Conservation (phyloP, 2,888 invertebrate species). For the Nowickia ferox region DNA sequence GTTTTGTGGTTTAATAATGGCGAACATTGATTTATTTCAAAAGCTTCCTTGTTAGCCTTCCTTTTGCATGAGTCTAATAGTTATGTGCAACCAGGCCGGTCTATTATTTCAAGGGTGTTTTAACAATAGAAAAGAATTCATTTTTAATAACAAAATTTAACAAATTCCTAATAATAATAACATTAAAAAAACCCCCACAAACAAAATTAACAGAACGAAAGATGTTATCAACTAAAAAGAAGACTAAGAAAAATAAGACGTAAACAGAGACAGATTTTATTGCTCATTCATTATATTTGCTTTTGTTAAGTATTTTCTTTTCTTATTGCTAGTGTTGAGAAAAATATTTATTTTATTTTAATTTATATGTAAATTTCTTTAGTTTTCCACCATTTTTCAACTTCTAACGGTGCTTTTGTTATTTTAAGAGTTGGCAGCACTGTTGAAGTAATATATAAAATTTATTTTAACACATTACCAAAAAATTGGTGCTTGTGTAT, state of each 20-base stretch:
- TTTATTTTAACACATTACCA: too few relatives aligned
- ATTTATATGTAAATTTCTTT: not conserved
- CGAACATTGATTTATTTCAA: not conserved
- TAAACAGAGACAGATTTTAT: slow-evolving; percentile 3
- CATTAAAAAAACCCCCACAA: not conserved
- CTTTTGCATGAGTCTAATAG: not conserved
- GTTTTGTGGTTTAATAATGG: not conserved
- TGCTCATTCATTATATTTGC: not conserved
- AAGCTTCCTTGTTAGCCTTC: not conserved
- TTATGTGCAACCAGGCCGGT: too few relatives aligned
- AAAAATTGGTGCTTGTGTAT: too few relatives aligned
- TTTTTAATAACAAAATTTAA: slow-evolving; percentile 1
- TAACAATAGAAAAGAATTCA: not conserved
- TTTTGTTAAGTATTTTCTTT: not conserved
- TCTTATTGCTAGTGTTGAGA: not conserved
- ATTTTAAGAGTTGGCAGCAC: not conserved
- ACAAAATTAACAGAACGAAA: not conserved
- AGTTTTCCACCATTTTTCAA: not conserved
- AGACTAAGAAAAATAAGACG: not conserved
- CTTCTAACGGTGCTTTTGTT: not conserved
- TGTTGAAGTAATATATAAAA: too few relatives aligned
- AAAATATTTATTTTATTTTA: not conserved
- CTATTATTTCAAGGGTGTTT: not conserved
- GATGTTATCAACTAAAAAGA: not conserved
- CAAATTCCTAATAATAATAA: not conserved